These are phyloP conservation scores for Merops nubicus DNA, from an alignment of 2,113 vertebrate genomes.

Conservation along the genomic window DNA sequence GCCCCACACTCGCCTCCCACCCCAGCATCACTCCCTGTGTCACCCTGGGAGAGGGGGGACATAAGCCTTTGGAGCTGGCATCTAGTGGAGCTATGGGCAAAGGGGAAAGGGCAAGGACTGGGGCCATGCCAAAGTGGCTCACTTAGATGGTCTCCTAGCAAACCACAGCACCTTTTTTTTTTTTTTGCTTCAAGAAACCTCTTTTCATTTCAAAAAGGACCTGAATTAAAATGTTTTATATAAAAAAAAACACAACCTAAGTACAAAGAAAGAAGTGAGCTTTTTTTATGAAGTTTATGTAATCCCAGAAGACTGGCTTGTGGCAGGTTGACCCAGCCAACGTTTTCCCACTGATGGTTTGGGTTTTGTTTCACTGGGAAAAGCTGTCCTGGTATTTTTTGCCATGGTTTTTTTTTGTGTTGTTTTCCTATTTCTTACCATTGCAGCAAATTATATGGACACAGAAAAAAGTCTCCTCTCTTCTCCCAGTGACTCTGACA, in stretches of 20 bases:
- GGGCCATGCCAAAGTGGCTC: not conserved
- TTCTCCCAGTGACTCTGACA: not conserved
- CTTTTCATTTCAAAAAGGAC: not conserved
- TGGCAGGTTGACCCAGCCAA: constrained; percentile 47
- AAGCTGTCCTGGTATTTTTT: not conserved
- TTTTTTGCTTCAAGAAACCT: not conserved
- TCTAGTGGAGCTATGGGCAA: fast-evolving
- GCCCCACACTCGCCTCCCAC: not conserved
- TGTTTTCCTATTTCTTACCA: not conserved
- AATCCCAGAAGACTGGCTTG: not conserved
- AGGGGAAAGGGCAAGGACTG: not conserved
- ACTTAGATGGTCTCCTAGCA: not conserved
- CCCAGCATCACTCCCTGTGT: fast-evolving
- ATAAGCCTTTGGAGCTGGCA: not conserved
- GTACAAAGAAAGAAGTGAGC: not conserved
- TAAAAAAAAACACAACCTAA: not conserved
- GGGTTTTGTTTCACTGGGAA: not conserved
- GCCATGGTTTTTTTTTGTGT: not conserved
- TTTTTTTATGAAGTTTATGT: not conserved
- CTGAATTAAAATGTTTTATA: not conserved
- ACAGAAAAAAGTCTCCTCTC: not conserved
- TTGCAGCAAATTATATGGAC: not conserved
- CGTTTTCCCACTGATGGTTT: constrained; percentile 9
- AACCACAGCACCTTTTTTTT: not conserved
- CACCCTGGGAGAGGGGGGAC: fast-evolving